These are phyloP conservation scores for Malurus elegans DNA, from an alignment of 2,113 vertebrate genomes.

Conservation along the genomic window DNA sequence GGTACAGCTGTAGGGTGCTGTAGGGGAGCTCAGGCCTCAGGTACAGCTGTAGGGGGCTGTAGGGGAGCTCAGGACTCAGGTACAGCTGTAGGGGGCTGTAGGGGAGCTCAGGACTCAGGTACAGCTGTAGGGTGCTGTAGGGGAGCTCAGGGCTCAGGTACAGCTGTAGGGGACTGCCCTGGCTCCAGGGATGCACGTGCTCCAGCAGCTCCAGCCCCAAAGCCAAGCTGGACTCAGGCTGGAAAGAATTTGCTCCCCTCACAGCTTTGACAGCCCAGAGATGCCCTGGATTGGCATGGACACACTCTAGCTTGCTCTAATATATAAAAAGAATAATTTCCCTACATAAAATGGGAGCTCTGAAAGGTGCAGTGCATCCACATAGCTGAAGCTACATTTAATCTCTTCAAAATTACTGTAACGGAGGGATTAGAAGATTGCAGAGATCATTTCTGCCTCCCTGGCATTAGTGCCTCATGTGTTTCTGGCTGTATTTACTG, in stretches of 20 bases:
- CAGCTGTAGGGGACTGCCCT: neutral
- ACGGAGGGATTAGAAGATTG: neutral
- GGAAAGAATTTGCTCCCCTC: slow-evolving; percentile 70
- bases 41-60: neutral
- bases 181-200: neutral
- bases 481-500: neutral
- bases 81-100: neutral
- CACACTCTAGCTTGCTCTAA: neutral
- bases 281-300: neutral
- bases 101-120: neutral
- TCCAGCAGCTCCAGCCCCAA: slow-evolving; percentile 31
- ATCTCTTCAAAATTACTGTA: neutral
- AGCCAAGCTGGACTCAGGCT: slow-evolving; percentile 12
- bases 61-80: neutral
- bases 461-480: neutral
- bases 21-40: neutral
- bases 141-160: too few species aligned
- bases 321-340: neutral
- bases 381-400: neutral
- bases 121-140: too few species aligned
- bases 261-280: slow-evolving; percentile 67
- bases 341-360: neutral
- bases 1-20: too few species aligned
- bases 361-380: neutral
- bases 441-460: neutral